Evolutionary conservation across 2,888 invertebrate genomes (phyloP).

Genomic region (Conops quadrifasciatus): DNA sequence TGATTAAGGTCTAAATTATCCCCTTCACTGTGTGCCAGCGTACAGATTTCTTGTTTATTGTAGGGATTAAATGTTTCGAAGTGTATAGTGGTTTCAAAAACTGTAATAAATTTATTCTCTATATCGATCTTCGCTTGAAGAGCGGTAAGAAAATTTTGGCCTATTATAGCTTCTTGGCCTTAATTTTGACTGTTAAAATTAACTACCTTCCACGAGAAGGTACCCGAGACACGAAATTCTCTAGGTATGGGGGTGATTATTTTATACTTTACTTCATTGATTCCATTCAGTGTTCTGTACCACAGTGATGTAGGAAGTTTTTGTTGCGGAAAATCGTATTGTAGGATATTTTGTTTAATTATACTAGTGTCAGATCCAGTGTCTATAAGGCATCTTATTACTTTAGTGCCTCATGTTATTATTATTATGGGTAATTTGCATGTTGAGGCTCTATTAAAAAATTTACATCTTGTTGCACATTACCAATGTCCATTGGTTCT

Average conservation of each 20-base stretch:
- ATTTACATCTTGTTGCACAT: conserved; percentile 1
- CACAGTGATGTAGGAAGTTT: conserved; percentile 2
- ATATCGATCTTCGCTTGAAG: conserved; percentile 32
- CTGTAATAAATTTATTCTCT: conserved; percentile 1
- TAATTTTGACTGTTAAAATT: conserved; percentile 11
- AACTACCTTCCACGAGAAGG: conserved; percentile 3
- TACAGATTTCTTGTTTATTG: background rate
- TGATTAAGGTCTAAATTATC: conserved; percentile 18
- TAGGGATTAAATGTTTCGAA: background rate
- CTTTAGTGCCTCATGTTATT: background rate
- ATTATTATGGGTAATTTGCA: conserved; percentile 11
- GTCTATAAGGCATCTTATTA: background rate
- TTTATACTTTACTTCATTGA: background rate
- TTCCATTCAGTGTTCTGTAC: conserved; percentile 6
- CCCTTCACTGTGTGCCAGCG: background rate
- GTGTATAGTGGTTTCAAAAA: no score
- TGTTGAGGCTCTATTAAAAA: conserved; percentile 11
- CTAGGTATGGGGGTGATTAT: background rate
- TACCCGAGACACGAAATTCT: background rate
- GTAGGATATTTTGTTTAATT: background rate
- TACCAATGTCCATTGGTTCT: no score
- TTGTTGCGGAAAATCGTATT: background rate
- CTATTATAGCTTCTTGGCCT: background rate
- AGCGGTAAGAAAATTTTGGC: conserved; percentile 3
- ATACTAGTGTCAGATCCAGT: background rate